Base-by-base conservation (phyloP, 2,888 invertebrate species). In the Marronus borbonicus region DNA sequence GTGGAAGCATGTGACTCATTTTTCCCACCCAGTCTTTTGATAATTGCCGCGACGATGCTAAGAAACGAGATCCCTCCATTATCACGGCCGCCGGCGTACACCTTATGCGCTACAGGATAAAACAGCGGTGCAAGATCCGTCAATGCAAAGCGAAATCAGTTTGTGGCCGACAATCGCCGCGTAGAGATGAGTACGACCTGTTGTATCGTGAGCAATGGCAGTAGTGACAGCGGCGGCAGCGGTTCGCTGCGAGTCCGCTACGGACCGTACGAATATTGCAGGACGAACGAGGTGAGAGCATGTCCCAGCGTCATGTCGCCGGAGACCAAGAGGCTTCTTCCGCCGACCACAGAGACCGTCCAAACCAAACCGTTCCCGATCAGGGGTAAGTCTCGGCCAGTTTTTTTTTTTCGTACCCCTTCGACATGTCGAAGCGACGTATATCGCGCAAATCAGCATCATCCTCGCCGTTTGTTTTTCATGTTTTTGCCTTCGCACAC, bases 351-450 rank as follows among this genome's bases (percentile, higher is more conserved):
- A 79, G 96, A 95, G 87, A 96, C 96, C 65, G 94, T 96, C 74
- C 94, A 95, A 92, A 96, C 96, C 62, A 96, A 96, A 90, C 96
- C 96, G 79, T 96, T 96, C 89, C 96, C 96, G 44, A 94, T 96
- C 83, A 91, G 96, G 91, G 94, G 95, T 95, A 90, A 89, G 89
- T 83, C 20, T 5, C 7, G 12, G 20, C 2, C 24, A 2, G 2
- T 1, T 24, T 24, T 24, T 60, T 20, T 28, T 60, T 12, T 68
- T 68, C 24, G 17, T 2, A 24, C 24, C 7, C 17, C 17, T 2
- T 24, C 65, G 14, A 64, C 12, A 12, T 14, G 31, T n/a, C n/a
- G 8, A n/a, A 28, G 3, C 20, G 8, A 12, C 3, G 24, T 20
- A 24, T 39, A 39, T 7, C 10, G 17, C 55, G 31, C 24, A 14